Conservation (phyloP, 2,888 invertebrate species). For the Formica aserva region DNA sequence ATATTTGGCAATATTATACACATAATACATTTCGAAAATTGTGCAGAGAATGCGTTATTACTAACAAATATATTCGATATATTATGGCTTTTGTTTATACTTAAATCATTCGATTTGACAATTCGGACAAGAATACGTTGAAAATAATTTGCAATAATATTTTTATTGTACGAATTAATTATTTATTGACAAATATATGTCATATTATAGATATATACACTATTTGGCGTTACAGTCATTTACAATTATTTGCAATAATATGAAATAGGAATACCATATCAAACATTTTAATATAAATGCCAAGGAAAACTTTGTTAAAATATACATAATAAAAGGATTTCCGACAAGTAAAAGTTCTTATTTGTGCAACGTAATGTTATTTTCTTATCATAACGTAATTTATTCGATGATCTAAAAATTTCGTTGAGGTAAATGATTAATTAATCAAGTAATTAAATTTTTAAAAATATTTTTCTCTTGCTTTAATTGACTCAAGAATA, state of each 20-base stretch:
- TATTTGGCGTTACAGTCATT: constrained; percentile 30
- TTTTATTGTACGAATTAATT: constrained; percentile 38
- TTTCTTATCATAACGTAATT: not conserved
- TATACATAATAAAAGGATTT: not conserved
- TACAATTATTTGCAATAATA: constrained; percentile 28
- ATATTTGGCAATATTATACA: not conserved
- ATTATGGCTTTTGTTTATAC: not conserved
- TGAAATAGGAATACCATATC: not conserved
- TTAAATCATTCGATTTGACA: not conserved
- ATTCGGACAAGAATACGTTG: not conserved
- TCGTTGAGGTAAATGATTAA: not conserved
- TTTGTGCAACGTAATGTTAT: not conserved
- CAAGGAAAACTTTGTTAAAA: not conserved
- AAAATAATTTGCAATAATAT: not conserved
- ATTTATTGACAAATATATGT: constrained; percentile 57
- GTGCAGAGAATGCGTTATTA: not conserved
- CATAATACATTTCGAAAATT: not conserved
- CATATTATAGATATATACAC: constrained; percentile 52
- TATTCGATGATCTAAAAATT: not conserved
- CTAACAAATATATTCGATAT: not conserved
- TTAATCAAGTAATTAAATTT: not conserved
- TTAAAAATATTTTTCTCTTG: not conserved
- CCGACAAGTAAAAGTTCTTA: not conserved
- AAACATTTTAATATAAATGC: constrained; percentile 19
- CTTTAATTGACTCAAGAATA: not conserved